Percentiles rank a stretch among this genome's conserved stretches.
These are phyloP conservation scores for Cherax quadricarinatus DNA, from an alignment of 1,140 invertebrate species.

Conservation along the genomic window DNA sequence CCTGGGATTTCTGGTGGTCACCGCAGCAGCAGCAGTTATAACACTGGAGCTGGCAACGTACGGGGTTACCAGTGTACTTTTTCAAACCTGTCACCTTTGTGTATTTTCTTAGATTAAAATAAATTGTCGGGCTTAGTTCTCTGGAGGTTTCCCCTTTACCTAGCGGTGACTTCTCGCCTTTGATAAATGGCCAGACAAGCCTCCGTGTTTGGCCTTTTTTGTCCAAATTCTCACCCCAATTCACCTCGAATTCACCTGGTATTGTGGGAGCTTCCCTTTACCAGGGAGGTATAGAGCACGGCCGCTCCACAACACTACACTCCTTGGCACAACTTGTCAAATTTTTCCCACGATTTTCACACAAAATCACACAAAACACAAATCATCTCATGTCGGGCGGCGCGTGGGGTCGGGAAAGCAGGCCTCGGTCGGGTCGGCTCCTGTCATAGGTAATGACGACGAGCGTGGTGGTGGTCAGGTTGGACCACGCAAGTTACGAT, in stretches of 20 bases:
- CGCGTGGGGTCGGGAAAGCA: conserved; percentile 40
- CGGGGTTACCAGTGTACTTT: conserved; percentile 21
- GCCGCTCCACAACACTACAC: conserved; percentile 48
- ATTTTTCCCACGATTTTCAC: conserved; percentile 64
- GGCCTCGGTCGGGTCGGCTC: conserved; percentile 19
- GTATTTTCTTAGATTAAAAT: conserved; percentile 62
- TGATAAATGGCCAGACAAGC: conserved; percentile 67
- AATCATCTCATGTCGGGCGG: conserved; percentile 65
- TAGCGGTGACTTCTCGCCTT: conserved; percentile 51
- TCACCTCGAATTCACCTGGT: conserved; percentile 66
- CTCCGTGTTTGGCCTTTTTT: conserved; percentile 58
- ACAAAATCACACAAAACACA: conserved; percentile 67
- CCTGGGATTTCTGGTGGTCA: conserved; percentile 9
- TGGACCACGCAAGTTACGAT: not conserved
- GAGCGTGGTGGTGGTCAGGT: not conserved
- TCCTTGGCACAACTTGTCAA: conserved; percentile 62
- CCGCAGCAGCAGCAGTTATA: not conserved
- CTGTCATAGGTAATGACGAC: not conserved
- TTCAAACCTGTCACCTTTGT: conserved; percentile 57
- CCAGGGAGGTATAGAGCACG: conserved; percentile 36
- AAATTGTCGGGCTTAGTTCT: conserved; percentile 59
- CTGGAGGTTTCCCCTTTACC: conserved; percentile 33
- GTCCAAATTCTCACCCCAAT: conserved; percentile 66
- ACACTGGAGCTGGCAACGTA: conserved; percentile 25
- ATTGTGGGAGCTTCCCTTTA: conserved; percentile 49